Conservation (phyloP, 2,888 invertebrate species). For the Pristionchus entomophagus region DNA sequence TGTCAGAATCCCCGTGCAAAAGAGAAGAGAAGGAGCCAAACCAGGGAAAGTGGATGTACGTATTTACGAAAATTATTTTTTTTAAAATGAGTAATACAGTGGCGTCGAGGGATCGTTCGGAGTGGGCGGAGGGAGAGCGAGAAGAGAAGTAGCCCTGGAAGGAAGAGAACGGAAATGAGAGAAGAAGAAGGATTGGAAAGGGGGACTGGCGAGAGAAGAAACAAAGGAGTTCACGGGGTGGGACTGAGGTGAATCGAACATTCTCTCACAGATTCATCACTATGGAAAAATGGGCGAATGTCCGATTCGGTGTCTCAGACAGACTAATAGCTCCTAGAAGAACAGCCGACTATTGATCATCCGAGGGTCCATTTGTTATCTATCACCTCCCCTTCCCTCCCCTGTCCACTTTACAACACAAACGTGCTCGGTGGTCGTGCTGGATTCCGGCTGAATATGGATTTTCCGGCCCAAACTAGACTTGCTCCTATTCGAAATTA, state of each 20-base stretch:
- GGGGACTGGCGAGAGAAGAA: background rate
- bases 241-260: too few relatives aligned
- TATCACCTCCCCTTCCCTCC: background rate
- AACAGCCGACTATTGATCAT: conserved; percentile 10
- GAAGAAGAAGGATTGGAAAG: background rate
- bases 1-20: conserved; percentile 16
- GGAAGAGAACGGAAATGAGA: background rate
- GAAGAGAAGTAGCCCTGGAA: conserved; percentile 66
- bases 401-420: conserved; percentile 22
- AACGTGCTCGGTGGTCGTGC: conserved; percentile 23
- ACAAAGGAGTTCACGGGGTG: conserved; percentile 49
- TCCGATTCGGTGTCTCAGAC: background rate
- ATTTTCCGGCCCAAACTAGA: background rate
- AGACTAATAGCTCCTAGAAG: background rate
- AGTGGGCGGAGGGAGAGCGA: conserved; percentile 62
- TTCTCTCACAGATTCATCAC: too few relatives aligned
- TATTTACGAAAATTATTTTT: background rate
- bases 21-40: conserved; percentile 46
- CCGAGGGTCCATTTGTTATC: background rate
- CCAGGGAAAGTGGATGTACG: background rate
- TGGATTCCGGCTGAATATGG: too few relatives aligned
- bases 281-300: too few relatives aligned
- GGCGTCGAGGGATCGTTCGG: conserved; percentile 61
- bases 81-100: conserved; percentile 53
- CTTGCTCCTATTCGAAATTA: too few relatives aligned